Evolutionary conservation across 2,797 vertebrate species (phyloP).

Genomic region (Acipenser ruthenus): DNA sequence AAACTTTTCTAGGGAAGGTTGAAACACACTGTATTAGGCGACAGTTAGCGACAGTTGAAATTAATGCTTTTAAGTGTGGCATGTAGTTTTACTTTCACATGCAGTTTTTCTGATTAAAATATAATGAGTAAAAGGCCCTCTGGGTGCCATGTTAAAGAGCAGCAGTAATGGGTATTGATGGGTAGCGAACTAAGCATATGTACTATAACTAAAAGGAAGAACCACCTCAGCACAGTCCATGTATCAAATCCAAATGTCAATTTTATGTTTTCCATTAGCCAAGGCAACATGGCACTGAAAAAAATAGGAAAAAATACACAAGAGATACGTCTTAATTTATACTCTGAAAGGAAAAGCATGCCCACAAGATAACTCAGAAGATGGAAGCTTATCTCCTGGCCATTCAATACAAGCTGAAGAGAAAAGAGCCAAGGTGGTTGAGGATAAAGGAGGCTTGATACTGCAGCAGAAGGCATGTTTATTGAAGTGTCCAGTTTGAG

Average conservation of each 20-base stretch:
- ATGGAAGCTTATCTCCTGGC: slow-evolving; percentile 21
- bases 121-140: too few species aligned
- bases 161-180: slow-evolving; percentile 16
- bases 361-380: slow-evolving; percentile 11
- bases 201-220: slow-evolving; percentile 28
- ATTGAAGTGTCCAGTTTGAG: slow-evolving; percentile 20
- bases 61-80: too few species aligned
- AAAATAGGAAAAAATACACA: slow-evolving; percentile 19
- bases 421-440: slow-evolving; percentile 19
- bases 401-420: slow-evolving; percentile 18
- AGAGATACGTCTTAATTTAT: slow-evolving; percentile 23
- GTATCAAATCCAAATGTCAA: slow-evolving; percentile 26
- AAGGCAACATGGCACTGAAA: slow-evolving; percentile 29
- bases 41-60: too few species aligned
- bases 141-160: too few species aligned
- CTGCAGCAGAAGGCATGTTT: slow-evolving; percentile 13
- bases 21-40: too few species aligned
- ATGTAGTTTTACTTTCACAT: too few species aligned
- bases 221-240: slow-evolving; percentile 27
- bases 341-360: slow-evolving; percentile 5
- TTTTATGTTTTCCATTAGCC: slow-evolving; percentile 35
- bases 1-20: too few species aligned
- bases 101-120: too few species aligned
- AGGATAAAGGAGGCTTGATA: slow-evolving; percentile 26
- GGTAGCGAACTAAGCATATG: slow-evolving; percentile 18